Percentiles rank a stretch among this genome's conserved stretches.
Conservation (phyloP, 1,140 invertebrate genomes). For the Diabrotica virgifera region DNA sequence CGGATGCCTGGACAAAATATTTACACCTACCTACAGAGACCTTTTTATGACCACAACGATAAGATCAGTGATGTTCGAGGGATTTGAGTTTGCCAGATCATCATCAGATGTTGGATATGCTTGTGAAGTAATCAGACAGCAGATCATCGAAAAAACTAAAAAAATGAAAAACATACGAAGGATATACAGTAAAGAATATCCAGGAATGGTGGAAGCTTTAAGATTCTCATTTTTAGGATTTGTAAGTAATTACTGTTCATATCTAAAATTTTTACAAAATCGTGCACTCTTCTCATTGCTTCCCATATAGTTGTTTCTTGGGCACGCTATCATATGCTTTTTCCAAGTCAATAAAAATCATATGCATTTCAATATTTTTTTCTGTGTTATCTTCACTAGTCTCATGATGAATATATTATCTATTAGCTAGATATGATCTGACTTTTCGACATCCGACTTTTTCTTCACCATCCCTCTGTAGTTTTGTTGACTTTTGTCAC, state of each 20-base stretch:
- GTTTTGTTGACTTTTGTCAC: too few species aligned
- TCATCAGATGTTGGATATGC: conserved; percentile 18
- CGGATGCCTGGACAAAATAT: conserved; percentile 26
- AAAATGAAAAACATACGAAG: conserved; percentile 27
- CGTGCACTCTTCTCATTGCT: too few species aligned
- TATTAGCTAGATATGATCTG: too few species aligned
- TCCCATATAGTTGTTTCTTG: too few species aligned
- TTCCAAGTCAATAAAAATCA: too few species aligned
- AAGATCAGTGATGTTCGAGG: conserved; percentile 28
- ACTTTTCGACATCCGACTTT: too few species aligned
- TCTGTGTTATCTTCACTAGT: too few species aligned
- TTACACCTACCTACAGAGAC: conserved; percentile 10
- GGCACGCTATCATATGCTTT: too few species aligned
- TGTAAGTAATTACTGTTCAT: conserved; percentile 46
- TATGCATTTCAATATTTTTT: too few species aligned
- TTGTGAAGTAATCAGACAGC: conserved; percentile 22
- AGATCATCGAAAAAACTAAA: conserved; percentile 11
- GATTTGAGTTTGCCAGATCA: conserved; percentile 20
- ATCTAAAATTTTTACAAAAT: neutral
- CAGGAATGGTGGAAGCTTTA: neutral
- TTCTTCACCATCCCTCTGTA: too few species aligned
- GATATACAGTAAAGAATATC: conserved; percentile 2
- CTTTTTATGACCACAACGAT: conserved; percentile 27
- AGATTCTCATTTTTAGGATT: conserved; percentile 54
- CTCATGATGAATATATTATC: too few species aligned